Evolutionary conservation across 2,888 invertebrate species (phyloP).

Genomic region (Dynastes tityus): DNA sequence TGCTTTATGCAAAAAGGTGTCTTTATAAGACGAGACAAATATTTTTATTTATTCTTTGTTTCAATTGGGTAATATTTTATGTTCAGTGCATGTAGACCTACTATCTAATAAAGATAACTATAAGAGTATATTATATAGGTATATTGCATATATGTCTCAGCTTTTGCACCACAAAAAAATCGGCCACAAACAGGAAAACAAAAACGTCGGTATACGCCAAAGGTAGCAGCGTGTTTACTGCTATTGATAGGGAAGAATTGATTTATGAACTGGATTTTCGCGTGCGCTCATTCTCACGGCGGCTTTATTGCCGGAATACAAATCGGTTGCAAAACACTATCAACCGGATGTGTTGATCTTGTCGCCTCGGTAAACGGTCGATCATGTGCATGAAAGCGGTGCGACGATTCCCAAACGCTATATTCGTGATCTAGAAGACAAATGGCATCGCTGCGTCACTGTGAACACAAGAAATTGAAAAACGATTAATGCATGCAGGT

Average conservation of each 20-base stretch:
- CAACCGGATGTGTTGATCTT: constrained; percentile 60
- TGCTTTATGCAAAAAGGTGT: no score
- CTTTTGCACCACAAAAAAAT: background rate
- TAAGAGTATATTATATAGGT: no score
- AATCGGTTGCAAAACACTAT: constrained; percentile 58
- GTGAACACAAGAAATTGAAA: constrained; percentile 41
- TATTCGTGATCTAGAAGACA: constrained; percentile 48
- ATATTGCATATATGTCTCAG: background rate
- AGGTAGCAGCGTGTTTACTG: background rate
- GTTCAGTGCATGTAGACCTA: no score
- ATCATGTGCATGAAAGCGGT: constrained; percentile 56
- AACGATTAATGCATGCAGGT: constrained; percentile 17
- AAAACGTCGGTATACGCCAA: background rate
- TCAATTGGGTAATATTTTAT: no score
- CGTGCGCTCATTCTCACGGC: constrained; percentile 16
- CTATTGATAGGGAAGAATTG: constrained; percentile 30
- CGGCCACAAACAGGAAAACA: background rate
- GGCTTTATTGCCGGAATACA: constrained; percentile 61
- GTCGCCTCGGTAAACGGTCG: constrained; percentile 57
- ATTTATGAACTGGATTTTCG: constrained; percentile 36
- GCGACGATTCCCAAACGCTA: constrained; percentile 40
- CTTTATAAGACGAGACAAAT: no score
- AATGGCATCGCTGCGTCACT: constrained; percentile 46
- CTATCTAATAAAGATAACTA: no score
- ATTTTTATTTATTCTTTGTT: no score